A percentile compares a stretch with the other conserved stretches of the same genome.
Conservation (phyloP, 2,888 invertebrate species). For the Girardia tigrina region DNA sequence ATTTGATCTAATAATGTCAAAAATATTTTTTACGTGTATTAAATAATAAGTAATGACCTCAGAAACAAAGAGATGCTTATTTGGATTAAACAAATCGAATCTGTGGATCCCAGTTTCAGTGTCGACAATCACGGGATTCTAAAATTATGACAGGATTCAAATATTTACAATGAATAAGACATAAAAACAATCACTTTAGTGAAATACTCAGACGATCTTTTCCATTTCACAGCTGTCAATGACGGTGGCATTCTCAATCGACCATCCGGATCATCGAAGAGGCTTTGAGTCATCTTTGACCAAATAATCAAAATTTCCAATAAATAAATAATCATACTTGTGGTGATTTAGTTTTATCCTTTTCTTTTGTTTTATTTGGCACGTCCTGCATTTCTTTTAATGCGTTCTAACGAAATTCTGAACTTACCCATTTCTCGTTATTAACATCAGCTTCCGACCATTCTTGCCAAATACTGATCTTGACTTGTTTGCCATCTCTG, state of each 20-base stretch:
- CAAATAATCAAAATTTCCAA: neutral
- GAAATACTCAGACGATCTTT: slow-evolving; percentile 41
- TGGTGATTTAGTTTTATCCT: slow-evolving; percentile 48
- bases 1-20: too few relatives aligned
- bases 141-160: too few relatives aligned
- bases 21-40: too few relatives aligned
- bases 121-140: neutral
- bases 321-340: slow-evolving; percentile 41
- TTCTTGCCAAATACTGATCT: slow-evolving; percentile 48
- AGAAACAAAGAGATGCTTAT: neutral
- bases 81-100: neutral
- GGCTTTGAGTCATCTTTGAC: slow-evolving; percentile 40
- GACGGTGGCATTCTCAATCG: slow-evolving; percentile 46
- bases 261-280: slow-evolving; percentile 50
- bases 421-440: slow-evolving; percentile 49
- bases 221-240: slow-evolving; percentile 46
- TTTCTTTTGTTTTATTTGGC: slow-evolving; percentile 41
- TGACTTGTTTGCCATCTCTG: slow-evolving; percentile 41
- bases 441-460: slow-evolving; percentile 50
- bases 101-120: neutral
- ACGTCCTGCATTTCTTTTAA: neutral
- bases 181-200: neutral
- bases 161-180: neutral
- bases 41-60: too few relatives aligned
- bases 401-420: neutral